Conservation (phyloP, 2,888 invertebrate species). For the Pasiphila rectangulata region DNA sequence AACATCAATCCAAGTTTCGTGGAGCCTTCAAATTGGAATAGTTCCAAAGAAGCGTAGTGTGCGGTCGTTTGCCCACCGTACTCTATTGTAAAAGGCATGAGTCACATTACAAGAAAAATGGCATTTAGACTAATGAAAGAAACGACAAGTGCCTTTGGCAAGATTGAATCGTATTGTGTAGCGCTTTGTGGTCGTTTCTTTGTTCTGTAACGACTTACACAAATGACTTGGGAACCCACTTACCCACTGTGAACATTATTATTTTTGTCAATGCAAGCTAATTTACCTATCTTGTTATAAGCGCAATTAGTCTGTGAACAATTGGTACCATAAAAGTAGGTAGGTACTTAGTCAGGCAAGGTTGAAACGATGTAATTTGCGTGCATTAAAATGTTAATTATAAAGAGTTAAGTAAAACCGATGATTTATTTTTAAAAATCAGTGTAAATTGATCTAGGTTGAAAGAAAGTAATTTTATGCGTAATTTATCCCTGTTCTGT, state of each 20-base stretch:
- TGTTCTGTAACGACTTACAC: conserved; percentile 22
- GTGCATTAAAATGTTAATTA: neutral
- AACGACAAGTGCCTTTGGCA: conserved; percentile 24
- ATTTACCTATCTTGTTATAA: conserved; percentile 1
- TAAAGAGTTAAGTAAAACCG: neutral
- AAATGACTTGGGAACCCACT: conserved; percentile 8
- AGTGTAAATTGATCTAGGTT: no score
- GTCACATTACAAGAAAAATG: conserved; percentile 27
- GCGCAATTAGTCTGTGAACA: conserved; percentile 3
- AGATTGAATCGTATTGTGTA: conserved; percentile 16
- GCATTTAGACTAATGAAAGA: conserved; percentile 26
- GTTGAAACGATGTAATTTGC: neutral
- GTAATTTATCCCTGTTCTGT: no score
- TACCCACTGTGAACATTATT: conserved; percentile 6
- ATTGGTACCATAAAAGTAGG: neutral
- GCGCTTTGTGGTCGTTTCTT: conserved; percentile 27
- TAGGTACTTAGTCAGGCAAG: neutral
- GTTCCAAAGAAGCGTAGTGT: conserved; percentile 58
- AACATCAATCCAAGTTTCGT: conserved; percentile 20
- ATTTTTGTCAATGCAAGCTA: conserved; percentile 5
- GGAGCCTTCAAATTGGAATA: conserved; percentile 48
- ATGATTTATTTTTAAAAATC: no score
- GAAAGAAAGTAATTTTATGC: no score
- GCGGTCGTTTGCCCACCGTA: conserved; percentile 50
- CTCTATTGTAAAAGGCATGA: conserved; percentile 36